Percentiles rank a stretch among this genome's conserved stretches.
phyloP scores from a whole-genome alignment of 2,888 invertebrate genomes.

The Busseola fusca region DNA sequence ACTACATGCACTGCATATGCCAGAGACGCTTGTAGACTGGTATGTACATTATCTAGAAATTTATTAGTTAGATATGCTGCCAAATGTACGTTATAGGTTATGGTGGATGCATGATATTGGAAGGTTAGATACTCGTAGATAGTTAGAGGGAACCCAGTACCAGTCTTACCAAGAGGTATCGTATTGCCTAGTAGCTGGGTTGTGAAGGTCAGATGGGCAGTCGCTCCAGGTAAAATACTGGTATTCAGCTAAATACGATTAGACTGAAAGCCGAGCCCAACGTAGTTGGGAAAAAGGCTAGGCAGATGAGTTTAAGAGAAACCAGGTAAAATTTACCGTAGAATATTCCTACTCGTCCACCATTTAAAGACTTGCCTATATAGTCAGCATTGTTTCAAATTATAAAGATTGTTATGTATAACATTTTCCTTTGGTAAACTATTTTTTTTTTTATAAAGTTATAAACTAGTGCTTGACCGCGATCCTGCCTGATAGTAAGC shows the following conservation, averaged over 20 bases:
- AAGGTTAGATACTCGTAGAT: not conserved
- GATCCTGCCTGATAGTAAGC: too few relatives aligned
- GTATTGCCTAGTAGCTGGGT: too few relatives aligned
- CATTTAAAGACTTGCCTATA: not conserved
- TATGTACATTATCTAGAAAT: slow-evolving; percentile 53
- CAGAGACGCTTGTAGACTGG: slow-evolving; percentile 46
- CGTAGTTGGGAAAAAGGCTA: too few relatives aligned
- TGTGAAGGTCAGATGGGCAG: too few relatives aligned
- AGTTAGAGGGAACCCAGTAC: too few relatives aligned
- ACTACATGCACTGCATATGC: slow-evolving; percentile 60
- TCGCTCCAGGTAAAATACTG: too few relatives aligned
- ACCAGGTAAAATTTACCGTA: not conserved
- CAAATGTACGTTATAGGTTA: slow-evolving; percentile 35
- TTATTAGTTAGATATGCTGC: slow-evolving; percentile 54
- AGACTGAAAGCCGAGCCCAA: too few relatives aligned
- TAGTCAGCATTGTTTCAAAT: not conserved
- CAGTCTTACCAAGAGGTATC: too few relatives aligned
- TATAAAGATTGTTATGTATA: not conserved
- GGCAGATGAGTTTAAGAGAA: not conserved
- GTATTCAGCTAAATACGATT: too few relatives aligned
- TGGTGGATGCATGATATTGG: slow-evolving; percentile 11
- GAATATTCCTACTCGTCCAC: not conserved
- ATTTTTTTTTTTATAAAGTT: too few relatives aligned
- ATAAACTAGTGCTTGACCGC: too few relatives aligned
- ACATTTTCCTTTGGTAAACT: not conserved